Percentiles rank a stretch among this genome's conserved stretches.
Evolutionary conservation across 1,140 invertebrate species (phyloP).

Genomic region (Chionoecetes opilio): DNA sequence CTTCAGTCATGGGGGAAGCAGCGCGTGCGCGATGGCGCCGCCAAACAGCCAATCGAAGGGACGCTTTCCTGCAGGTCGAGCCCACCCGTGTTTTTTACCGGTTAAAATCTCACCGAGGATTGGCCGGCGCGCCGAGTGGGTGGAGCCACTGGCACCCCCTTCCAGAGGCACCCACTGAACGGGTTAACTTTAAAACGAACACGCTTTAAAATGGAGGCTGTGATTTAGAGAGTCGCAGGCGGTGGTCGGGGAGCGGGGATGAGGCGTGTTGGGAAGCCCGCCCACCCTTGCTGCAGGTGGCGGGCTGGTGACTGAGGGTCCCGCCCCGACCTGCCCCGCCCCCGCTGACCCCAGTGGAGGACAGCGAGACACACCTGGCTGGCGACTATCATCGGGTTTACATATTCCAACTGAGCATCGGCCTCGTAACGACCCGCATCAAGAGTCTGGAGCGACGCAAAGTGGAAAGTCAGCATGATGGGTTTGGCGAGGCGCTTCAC

Average conservation of each 20-base stretch:
- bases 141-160: constrained; percentile 73
- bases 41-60: constrained; percentile 43
- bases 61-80: constrained; percentile 46
- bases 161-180: constrained; percentile 77
- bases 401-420: constrained; percentile 35
- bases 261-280: constrained; percentile 57
- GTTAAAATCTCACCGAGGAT: constrained; percentile 67
- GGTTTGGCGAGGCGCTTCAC: background rate
- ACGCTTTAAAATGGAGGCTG: constrained; percentile 78
- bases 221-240: constrained; percentile 69
- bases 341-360: background rate
- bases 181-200: constrained; percentile 80
- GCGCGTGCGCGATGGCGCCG: constrained; percentile 69
- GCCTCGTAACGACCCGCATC: constrained; percentile 13
- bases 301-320: background rate
- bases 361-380: constrained; percentile 31
- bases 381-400: constrained; percentile 6
- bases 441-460: background rate
- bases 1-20: constrained; percentile 53
- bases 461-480: background rate
- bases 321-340: constrained; percentile 46
- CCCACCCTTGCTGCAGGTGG: constrained; percentile 41
- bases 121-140: constrained; percentile 60
- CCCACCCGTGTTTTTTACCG: constrained; percentile 76
- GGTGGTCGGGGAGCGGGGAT: constrained; percentile 43